Evolutionary conservation across 1,140 invertebrate genomes (phyloP).

Genomic region (Lepeophtheirus salmonis): DNA sequence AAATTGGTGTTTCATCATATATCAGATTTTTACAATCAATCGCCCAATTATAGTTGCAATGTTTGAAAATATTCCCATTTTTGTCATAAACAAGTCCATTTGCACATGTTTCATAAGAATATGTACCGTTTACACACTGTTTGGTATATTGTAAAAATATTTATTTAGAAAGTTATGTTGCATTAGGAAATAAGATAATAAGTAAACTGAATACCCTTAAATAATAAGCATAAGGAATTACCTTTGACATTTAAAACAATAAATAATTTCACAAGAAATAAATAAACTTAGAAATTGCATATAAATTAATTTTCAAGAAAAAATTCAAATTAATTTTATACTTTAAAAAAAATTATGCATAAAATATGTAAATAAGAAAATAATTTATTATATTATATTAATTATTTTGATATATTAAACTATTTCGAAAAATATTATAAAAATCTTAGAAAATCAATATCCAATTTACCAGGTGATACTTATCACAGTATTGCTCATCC

Average conservation of each 20-base stretch:
- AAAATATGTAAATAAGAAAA: too few species aligned
- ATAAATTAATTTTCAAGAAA: too few species aligned
- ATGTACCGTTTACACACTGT: conserved; percentile 68
- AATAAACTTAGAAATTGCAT: too few species aligned
- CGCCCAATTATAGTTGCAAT: conserved; percentile 85
- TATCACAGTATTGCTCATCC: conserved; percentile 57
- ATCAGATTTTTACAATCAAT: conserved; percentile 60
- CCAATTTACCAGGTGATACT: conserved; percentile 22
- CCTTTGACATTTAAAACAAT: background rate
- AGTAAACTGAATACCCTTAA: background rate
- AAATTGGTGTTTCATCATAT: conserved; percentile 20
- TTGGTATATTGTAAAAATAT: conserved; percentile 30
- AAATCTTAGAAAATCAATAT: background rate
- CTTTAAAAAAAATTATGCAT: background rate
- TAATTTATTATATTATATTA: too few species aligned
- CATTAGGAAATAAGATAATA: background rate
- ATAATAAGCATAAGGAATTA: background rate
- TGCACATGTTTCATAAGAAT: conserved; percentile 70
- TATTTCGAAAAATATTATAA: background rate
- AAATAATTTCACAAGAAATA: background rate
- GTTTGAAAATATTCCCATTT: conserved; percentile 61
- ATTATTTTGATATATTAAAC: too few species aligned
- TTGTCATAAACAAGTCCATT: conserved; percentile 78
- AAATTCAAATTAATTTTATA: too few species aligned
- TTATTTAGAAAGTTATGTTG: background rate